These are phyloP conservation scores for Lytechinus variegatus DNA, from an alignment of 35 echinoderm and acorn worm species.

Conservation along the genomic window DNA sequence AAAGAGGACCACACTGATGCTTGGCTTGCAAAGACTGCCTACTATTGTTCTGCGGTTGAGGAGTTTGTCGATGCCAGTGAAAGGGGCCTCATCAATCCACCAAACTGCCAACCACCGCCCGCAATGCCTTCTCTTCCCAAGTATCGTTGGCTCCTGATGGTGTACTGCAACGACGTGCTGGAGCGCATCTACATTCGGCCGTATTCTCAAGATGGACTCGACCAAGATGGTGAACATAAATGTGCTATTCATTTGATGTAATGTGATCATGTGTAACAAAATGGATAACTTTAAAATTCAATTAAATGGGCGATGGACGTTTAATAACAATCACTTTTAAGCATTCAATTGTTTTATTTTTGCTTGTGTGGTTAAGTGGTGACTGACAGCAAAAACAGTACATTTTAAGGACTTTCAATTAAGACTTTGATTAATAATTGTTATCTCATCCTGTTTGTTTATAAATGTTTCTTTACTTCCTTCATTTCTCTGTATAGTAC, in stretches of 20 bases:
- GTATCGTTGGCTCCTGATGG: conserved; percentile 52
- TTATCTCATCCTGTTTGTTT: not conserved
- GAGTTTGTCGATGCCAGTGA: not conserved
- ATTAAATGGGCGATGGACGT: too few relatives aligned
- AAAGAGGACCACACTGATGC: conserved; percentile 61
- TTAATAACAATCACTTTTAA: too few relatives aligned
- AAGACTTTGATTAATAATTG: not conserved
- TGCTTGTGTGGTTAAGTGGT: too few relatives aligned
- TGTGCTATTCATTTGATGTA: too few relatives aligned
- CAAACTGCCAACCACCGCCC: not conserved
- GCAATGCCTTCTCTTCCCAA: conserved; percentile 33
- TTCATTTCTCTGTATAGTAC: not conserved
- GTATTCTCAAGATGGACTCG: conserved; percentile 64
- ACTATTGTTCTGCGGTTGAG: conserved; percentile 33
- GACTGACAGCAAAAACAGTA: not conserved
- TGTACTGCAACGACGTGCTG: conserved; percentile 67
- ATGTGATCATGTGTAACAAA: too few relatives aligned
- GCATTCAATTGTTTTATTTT: too few relatives aligned
- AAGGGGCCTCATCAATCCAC: not conserved
- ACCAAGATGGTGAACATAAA: conserved; percentile 57
- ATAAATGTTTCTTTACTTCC: not conserved
- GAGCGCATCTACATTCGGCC: conserved; percentile 49
- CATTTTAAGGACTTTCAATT: not conserved
- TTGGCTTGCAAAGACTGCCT: conserved; percentile 48
- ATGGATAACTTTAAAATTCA: too few relatives aligned